Evolutionary conservation across 1,140 invertebrate genomes (phyloP), one percentile per base, ranked within the genome.

Genomic region (Adelges cooleyi): DNA sequence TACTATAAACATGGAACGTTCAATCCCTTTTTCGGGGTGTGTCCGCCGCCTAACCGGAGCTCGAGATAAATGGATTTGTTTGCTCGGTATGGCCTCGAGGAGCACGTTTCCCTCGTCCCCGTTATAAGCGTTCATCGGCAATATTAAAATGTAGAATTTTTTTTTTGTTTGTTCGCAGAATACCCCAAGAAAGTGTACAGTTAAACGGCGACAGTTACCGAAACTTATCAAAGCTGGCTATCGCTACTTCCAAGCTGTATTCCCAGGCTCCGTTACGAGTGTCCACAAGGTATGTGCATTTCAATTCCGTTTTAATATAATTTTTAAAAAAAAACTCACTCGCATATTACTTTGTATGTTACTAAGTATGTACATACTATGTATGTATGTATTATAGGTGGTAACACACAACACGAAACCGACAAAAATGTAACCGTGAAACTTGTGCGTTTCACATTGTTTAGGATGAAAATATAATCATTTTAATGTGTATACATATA

Each of bases 211-310:
- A 62, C 10, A 9, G 56, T 62, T 27, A 48, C 40, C 42, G 56
- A 62, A 62, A 62, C 42, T 40, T 40, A 40, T 48, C 29, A 62
- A 62, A 33, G 18, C 56, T 62, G 56, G 56, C 56, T 62, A 62
- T 62, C 56, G 56, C 56, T 62, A 62, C 56, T 62, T 62, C 56
- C 56, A 62, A 62, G 38, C 56, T 62, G 56, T 62, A 62, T 62
- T 62, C 56, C 40, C 56, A 62, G 23, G 56, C 56, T 62, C 56
- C 56, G 25, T 62, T 62, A 62, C 56, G 56, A 62, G 56, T 62
- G 27, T 48, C 56, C 44, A 62, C 56, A 23, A 62, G 56, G 56
- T 62, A 46, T 46, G 56, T 46, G 6, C n/a, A n/a, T n/a, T n/a
- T n/a, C n/a, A n/a, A n/a, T n/a, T n/a, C n/a, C n/a, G n/a, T n/a